Base-by-base conservation (phyloP, 2,888 invertebrate genomes). In the Xestia rhomboidea region DNA sequence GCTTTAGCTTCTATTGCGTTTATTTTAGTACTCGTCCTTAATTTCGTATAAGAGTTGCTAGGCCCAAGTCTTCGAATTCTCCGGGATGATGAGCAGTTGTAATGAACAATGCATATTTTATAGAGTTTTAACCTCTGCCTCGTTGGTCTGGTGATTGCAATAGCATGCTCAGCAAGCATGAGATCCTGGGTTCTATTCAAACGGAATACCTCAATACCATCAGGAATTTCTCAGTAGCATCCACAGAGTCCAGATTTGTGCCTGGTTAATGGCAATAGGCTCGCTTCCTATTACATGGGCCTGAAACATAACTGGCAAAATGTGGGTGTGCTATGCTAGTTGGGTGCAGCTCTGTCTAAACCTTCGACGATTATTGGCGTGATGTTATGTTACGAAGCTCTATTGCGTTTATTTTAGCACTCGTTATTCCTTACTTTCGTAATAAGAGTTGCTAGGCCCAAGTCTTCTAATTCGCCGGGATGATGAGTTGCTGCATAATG, bases 11-110 rank as follows among this genome's bases (percentile, higher is more conserved):
- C 84, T 79, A 74, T 86, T 87, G 89, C 91, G 90, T 92, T 88
- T 83, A 87, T 90, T 83, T 85, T 87, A 91, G 89, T 90, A 89
- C 89, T 92, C 84, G 88, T 90, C 90, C 90, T 93, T 79, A 68
- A 69, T 66, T 67, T 72, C 11, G 49, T 74, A 41, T 41, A 84
- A 85, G 73, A 84, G 38, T 66, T 73, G 21, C 27, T 51, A 34
- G 57, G 30, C 8, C 13, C 44, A 57, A 57, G 44, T 66, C 63
- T 63, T 41, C 60, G 15, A 15, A 44, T 64, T 41, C 51, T 73
- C 7, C 34, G 68, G 30, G 38, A 63, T 54, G 27, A 63, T 0
- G 7, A 27, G 24, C 15, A 34, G 15, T 38, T 68, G 8, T 0
- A 49, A 30, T n/a, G n/a, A 13, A n/a, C 1, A 57, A 46, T 34